These are phyloP conservation scores for Lateolabrax maculatus DNA, from an alignment of 2,797 vertebrate genomes.

Conservation along the genomic window DNA sequence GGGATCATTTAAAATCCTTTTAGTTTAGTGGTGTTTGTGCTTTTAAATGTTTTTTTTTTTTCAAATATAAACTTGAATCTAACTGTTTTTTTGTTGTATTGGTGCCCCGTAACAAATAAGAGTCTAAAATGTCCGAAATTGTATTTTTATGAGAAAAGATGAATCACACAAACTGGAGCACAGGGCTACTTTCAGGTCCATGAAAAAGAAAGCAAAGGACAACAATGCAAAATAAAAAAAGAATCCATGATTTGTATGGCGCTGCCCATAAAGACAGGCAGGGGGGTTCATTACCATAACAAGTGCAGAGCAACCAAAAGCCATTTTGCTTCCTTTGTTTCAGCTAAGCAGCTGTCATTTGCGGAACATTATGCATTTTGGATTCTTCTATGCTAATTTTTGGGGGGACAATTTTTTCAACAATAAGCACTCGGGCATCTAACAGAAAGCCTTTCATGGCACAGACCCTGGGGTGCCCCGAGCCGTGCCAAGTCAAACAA, in stretches of 20 bases:
- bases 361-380: constrained; percentile 93
- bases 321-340: constrained; percentile 92
- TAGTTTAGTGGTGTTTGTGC: accelerated
- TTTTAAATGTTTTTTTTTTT: background rate
- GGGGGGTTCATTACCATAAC: constrained; percentile 89
- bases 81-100: background rate
- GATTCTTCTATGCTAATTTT: constrained; percentile 98
- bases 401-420: constrained; percentile 93
- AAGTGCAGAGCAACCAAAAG: constrained; percentile 87
- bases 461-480: constrained; percentile 90
- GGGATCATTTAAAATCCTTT: background rate
- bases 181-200: constrained; percentile 20
- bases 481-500: constrained; percentile 95
- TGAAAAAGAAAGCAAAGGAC: constrained; percentile 36
- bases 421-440: constrained; percentile 92
- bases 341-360: constrained; percentile 97
- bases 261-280: constrained; percentile 58
- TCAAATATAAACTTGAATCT: background rate
- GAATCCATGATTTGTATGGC: constrained; percentile 63
- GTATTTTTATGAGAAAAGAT: constrained; percentile 21
- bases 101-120: background rate
- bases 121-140: background rate
- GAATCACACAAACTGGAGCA: background rate
- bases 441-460: constrained; percentile 97
- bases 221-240: constrained; percentile 53